phyloP scores from a whole-genome alignment of 2,797 vertebrate species.

The Tapera naevia region DNA sequence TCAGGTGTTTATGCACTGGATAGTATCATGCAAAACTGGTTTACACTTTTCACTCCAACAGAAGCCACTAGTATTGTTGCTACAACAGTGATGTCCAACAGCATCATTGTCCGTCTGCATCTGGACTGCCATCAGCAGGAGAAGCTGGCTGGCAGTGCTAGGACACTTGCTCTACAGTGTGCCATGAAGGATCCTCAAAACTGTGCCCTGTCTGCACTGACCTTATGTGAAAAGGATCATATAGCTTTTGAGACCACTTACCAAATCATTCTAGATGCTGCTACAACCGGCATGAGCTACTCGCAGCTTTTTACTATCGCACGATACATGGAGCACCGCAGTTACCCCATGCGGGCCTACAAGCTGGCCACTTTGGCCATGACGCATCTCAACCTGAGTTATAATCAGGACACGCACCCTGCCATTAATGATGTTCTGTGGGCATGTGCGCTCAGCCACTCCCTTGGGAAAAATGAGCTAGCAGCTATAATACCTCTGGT shows the following conservation, averaged over 20 bases:
- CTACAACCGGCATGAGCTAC: slow-evolving; percentile 94
- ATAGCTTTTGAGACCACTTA: slow-evolving; percentile 98
- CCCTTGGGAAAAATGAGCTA: slow-evolving; percentile 95
- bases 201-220: slow-evolving; percentile 88
- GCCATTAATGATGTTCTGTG: slow-evolving; percentile 98
- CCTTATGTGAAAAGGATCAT: slow-evolving; percentile 98
- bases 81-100: slow-evolving; percentile 85
- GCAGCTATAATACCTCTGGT: slow-evolving; percentile 96
- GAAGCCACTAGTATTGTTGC: slow-evolving; percentile 86
- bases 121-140: slow-evolving; percentile 85
- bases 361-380: slow-evolving; percentile 97
- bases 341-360: slow-evolving; percentile 95
- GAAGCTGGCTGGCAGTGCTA: slow-evolving; percentile 80
- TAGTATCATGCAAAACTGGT: slow-evolving; percentile 87
- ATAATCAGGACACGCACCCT: slow-evolving; percentile 99
- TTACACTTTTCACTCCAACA: slow-evolving; percentile 84
- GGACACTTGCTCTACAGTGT: slow-evolving; percentile 83
- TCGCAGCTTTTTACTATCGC: slow-evolving; percentile 98
- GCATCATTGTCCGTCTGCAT: slow-evolving; percentile 81
- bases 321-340: slow-evolving; percentile 97
- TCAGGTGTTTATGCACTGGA: slow-evolving; percentile 95
- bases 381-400: slow-evolving; percentile 96
- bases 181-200: slow-evolving; percentile 88
- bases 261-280: slow-evolving; percentile 97
- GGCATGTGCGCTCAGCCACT: slow-evolving; percentile 98